Base-by-base conservation (phyloP, 2,888 invertebrate genomes). In the Doris montereyensis region DNA sequence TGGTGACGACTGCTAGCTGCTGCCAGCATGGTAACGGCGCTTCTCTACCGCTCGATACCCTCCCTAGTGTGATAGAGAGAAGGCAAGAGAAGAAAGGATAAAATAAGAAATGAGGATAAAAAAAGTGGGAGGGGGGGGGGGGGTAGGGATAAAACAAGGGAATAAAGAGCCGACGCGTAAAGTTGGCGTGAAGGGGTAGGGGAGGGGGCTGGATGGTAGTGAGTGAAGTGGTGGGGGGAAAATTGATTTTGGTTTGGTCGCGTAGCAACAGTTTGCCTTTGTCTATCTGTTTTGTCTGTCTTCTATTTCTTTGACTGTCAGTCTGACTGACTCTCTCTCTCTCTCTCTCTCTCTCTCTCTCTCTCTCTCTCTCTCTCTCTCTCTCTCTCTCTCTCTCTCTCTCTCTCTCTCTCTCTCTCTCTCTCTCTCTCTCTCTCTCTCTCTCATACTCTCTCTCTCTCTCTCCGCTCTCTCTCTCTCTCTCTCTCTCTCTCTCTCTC, bases 1-100 rank as follows among this genome's bases (percentile, higher is more conserved):
- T n/a, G n/a, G n/a, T n/a, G n/a, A n/a, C n/a, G n/a, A n/a, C n/a
- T n/a, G 71, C 62, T 77, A 71, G 71, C 70, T 77, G 70, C 71
- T 71, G 58, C 71, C 77, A 70, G 35, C 41, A 60, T 70, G 41
- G 28, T 58, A 77, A 71, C 60, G 77, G 71, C 71, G 70, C 67
- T 77, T 62, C 70, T 35, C 57, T 35, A 26, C n/a, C 17, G 70
- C 70, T 71, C 71, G 77, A 71, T 71, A 77, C 21, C 77, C 77
- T 60, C 41, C 28, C 1, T 4, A 62, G 17, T 65, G 21, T 65
- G 24, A 30, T 24, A 28, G 2, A n/a, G 2, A 65, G 65, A 21
- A 1, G 13, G 2, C 24, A 2, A 17, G 24, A 21, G 17, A 30
- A 65, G n/a, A n/a, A n/a, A n/a, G n/a, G n/a, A n/a, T n/a, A n/a